phyloP scores from a whole-genome alignment of 2,797 vertebrate genomes.

The Varecia variegata region DNA sequence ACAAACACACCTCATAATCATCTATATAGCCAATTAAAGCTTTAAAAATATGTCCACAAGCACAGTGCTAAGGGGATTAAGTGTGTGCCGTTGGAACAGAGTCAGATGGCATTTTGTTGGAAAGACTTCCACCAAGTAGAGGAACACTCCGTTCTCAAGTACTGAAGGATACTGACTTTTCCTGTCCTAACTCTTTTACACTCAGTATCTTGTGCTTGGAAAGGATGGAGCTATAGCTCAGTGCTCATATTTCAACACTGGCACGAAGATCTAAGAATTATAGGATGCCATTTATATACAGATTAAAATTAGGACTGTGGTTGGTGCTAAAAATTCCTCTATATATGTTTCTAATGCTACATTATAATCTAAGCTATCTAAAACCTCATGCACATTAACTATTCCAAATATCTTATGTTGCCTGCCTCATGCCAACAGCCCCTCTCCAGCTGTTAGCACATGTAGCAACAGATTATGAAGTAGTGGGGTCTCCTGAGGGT shows the following conservation, averaged over 20 bases:
- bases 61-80: slow-evolving; percentile 11
- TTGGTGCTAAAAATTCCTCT: neutral
- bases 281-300: neutral
- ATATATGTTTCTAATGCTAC: neutral
- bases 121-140: neutral
- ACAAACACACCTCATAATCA: slow-evolving; percentile 22
- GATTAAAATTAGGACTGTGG: neutral
- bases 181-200: slow-evolving; percentile 7
- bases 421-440: neutral
- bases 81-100: neutral
- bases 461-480: neutral
- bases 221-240: neutral
- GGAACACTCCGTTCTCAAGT: slow-evolving; percentile 59
- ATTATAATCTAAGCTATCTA: neutral
- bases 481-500: neutral
- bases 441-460: neutral
- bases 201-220: slow-evolving; percentile 31
- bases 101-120: neutral
- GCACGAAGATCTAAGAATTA: neutral
- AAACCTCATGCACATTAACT: neutral
- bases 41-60: slow-evolving; percentile 25
- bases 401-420: neutral
- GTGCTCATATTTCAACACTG: slow-evolving; percentile 23
- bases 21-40: neutral
- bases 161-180: neutral